Conservation (phyloP, 2,113 vertebrate genomes). For the Oreochromis tanganicae region DNA sequence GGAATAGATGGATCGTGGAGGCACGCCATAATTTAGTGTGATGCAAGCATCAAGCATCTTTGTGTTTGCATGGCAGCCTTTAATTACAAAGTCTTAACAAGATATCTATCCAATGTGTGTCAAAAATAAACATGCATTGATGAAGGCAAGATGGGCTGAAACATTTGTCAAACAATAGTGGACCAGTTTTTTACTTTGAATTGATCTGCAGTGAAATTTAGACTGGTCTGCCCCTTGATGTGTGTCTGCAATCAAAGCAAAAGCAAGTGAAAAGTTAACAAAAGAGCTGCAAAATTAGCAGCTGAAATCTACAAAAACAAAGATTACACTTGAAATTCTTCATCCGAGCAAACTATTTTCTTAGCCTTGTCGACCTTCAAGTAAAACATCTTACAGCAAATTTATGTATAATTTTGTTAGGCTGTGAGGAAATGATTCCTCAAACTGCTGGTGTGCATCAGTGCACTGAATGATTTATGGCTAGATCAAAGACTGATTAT, state of each 20-base stretch:
- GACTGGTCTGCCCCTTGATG: not conserved
- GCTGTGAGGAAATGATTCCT: not conserved
- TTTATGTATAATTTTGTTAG: not conserved
- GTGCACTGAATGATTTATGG: conserved; percentile 2
- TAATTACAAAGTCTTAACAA: not conserved
- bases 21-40: not conserved
- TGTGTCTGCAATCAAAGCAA: not conserved
- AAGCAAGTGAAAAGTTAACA: not conserved
- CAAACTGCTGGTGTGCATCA: not conserved
- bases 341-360: not conserved
- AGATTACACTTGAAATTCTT: not conserved
- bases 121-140: not conserved
- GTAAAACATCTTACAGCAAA: not conserved
- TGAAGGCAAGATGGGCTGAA: not conserved
- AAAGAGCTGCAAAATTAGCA: not conserved
- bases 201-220: not conserved
- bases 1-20: not conserved
- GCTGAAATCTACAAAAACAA: not conserved
- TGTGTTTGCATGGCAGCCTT: not conserved
- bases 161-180: not conserved
- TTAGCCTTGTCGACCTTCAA: not conserved
- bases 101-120: not conserved
- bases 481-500: conserved; percentile 18
- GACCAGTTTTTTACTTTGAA: not conserved
- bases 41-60: not conserved